Conservation (phyloP, 2,797 vertebrate species). For the Notoglanidium macrostoma region DNA sequence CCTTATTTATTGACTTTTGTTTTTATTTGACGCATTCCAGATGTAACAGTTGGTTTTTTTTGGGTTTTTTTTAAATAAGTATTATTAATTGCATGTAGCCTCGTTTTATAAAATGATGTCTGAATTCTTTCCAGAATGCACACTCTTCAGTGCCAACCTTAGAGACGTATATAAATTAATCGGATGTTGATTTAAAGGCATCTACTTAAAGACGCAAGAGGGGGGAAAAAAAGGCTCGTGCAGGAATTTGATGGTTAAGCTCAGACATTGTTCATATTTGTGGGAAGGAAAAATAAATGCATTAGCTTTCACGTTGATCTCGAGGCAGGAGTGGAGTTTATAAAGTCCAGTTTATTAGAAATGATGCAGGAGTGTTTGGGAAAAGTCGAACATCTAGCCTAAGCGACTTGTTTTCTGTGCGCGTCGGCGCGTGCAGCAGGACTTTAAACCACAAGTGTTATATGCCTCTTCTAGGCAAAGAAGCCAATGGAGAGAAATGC, state of each 20-base stretch:
- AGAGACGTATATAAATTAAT: too few species aligned
- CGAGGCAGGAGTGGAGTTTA: background rate
- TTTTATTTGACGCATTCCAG: background rate
- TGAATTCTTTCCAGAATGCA: background rate
- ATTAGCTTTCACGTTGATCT: background rate
- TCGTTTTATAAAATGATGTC: background rate
- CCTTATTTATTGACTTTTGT: background rate
- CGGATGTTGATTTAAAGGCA: background rate
- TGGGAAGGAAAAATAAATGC: background rate
- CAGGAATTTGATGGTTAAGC: background rate
- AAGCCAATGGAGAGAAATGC: background rate
- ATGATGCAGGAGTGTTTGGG: background rate
- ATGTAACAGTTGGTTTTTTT: background rate
- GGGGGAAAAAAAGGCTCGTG: too few species aligned
- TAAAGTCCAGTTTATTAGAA: background rate
- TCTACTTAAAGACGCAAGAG: background rate
- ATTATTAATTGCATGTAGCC: background rate
- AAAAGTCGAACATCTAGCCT: background rate
- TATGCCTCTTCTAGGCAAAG: background rate
- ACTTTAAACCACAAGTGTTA: background rate
- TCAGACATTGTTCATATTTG: background rate
- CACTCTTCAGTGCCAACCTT: background rate
- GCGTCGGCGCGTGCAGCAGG: background rate
- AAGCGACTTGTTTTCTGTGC: background rate
- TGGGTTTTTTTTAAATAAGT: too few species aligned